These are phyloP conservation scores for Ichneumoninae sp. DNA, from an alignment of 2,888 invertebrate species.

Conservation along the genomic window DNA sequence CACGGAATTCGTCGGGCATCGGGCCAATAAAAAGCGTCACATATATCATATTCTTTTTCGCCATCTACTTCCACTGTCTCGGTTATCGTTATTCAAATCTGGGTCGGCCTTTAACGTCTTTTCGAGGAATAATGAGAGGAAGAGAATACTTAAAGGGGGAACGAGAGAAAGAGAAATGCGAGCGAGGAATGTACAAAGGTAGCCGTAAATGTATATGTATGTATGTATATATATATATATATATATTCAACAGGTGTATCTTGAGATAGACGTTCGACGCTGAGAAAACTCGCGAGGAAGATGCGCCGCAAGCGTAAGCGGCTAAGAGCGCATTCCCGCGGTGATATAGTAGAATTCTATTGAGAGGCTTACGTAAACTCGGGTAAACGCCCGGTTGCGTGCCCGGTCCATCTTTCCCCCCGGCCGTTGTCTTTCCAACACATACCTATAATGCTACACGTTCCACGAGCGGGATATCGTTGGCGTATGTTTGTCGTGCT, in stretches of 20 bases:
- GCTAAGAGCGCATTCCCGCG: conserved; percentile 43
- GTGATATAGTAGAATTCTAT: not conserved
- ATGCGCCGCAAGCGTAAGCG: conserved; percentile 19
- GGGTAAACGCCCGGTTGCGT: conserved; percentile 61
- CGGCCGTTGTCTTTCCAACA: conserved; percentile 34
- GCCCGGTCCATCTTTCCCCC: conserved; percentile 30
- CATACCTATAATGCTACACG: conserved; percentile 27
- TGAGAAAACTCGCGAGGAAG: conserved; percentile 17
- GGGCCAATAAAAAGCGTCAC: not conserved
- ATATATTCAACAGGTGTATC: not conserved
- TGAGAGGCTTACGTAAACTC: conserved; percentile 57
- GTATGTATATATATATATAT: not conserved
- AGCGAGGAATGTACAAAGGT: conserved; percentile 2
- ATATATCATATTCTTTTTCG: not conserved
- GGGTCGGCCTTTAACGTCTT: not conserved
- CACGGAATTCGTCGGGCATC: not conserved
- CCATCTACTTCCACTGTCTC: not conserved
- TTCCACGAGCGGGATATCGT: conserved; percentile 26
- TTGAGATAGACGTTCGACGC: not conserved
- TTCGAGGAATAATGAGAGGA: conserved; percentile 45
- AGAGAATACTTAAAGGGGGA: conserved; percentile 39
- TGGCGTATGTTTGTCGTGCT: conserved; percentile 54
- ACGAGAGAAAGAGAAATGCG: conserved; percentile 9
- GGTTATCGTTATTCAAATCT: conserved; percentile 42
- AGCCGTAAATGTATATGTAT: not conserved